Percentiles rank a stretch among this genome's conserved stretches.
Conservation (phyloP, 2,797 vertebrate genomes). For the Poecilia velifera region DNA sequence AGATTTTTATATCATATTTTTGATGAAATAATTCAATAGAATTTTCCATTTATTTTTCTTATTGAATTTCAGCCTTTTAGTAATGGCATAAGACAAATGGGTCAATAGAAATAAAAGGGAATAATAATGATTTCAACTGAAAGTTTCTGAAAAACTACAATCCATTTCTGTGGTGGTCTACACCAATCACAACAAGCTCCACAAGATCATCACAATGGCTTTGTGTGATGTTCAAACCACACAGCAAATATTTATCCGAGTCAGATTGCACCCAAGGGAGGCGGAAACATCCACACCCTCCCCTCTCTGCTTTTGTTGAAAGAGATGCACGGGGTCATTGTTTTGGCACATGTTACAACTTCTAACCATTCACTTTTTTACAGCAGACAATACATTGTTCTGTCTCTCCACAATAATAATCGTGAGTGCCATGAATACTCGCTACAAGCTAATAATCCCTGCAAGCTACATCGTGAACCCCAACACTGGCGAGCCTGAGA, state of each 20-base stretch:
- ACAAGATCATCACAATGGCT: conserved; percentile 61
- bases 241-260: conserved; percentile 77
- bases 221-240: conserved; percentile 70
- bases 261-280: conserved; percentile 71
- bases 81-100: conserved; percentile 1
- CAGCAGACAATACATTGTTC: conserved; percentile 68
- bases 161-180: conserved; percentile 45
- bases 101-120: conserved; percentile 30
- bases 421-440: conserved; percentile 75
- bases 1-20: conserved; percentile 10
- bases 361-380: conserved; percentile 67
- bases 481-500: conserved; percentile 63
- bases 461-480: conserved; percentile 65
- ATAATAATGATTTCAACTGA: conserved; percentile 35
- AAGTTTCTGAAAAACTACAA: conserved; percentile 55
- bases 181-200: conserved; percentile 54
- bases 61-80: conserved; percentile 37
- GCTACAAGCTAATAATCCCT: conserved; percentile 50
- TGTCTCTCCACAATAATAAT: conserved; percentile 64
- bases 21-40: conserved; percentile 26
- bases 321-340: conserved; percentile 56
- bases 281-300: conserved; percentile 57
- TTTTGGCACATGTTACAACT: conserved; percentile 67
- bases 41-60: conserved; percentile 7
- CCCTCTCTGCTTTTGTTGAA: conserved; percentile 39